Base-by-base conservation (phyloP, 2,797 vertebrate species). In the Petrocephalus sullivani region DNA sequence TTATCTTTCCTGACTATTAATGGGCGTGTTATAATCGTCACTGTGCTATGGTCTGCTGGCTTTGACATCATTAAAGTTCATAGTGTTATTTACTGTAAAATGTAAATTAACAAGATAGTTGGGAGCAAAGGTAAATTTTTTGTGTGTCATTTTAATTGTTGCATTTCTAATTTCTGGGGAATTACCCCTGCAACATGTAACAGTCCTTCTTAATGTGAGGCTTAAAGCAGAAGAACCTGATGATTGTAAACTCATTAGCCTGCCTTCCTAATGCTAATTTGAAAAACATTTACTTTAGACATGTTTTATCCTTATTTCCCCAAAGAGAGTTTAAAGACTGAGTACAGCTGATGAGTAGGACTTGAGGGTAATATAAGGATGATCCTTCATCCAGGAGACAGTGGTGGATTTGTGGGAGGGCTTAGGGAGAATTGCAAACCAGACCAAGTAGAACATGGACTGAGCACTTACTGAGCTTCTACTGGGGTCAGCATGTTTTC, bases 391-490 rank as follows among this genome's bases (percentile, higher is more conserved):
- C 88, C 87, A 88, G 88, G 85, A 78, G 64, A 58, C 78, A 87
- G 88, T 87, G 87, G 6, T 60, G 89, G 84, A 89, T 91, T 90
- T 89, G 86, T 37, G 71, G 86, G 89, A 89, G 67, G 89, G 89
- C 57, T 71, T n/a, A 87, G 87, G 86, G 86, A 88, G 78, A 21
- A 88, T 23, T 21, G 14, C 28, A 46, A 21, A 12, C 4, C 9
- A 37, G 21, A 49, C 6, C 19, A 14, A 86, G 85, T 60, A 56
- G 33, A 58, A 51, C 56, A 88, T 49, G 14, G 78, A 83, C 41
- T 7, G 51, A 58, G 57, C 23, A 81, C 16, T 56, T 78, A 37
- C 64, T 19, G 61, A 75, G 67, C 33, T 75, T 41, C 16, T 82
- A 49, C 37, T 82, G 78, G 83, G 85, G 88, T 60, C 84, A 82